phyloP scores from a whole-genome alignment of 1,140 invertebrate genomes.

The Parapsyche elsis region DNA sequence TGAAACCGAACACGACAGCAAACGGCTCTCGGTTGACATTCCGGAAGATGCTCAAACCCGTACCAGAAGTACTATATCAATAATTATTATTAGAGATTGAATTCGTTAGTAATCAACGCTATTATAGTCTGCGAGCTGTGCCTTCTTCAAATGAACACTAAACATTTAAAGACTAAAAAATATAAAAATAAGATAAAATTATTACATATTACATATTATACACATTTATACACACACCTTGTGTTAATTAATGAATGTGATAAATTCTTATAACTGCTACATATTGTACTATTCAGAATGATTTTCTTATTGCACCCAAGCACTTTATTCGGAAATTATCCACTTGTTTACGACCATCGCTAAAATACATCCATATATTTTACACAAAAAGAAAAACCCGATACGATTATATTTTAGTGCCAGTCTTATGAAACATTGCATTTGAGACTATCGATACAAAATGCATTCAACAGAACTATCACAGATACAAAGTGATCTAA shows the following conservation, averaged over 20 bases:
- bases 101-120: not conserved
- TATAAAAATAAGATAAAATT: slow-evolving; percentile 24
- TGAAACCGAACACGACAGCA: no score
- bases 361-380: no score
- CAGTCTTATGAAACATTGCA: not conserved
- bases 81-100: no score
- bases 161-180: not conserved
- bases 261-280: slow-evolving; percentile 30
- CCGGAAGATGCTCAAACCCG: no score
- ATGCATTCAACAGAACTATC: slow-evolving; percentile 24
- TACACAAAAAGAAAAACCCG: no score
- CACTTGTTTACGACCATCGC: no score
- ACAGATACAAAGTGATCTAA: slow-evolving; percentile 43
- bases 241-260: no score
- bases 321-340: slow-evolving; percentile 10
- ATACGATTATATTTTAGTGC: no score
- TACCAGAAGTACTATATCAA: no score
- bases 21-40: no score
- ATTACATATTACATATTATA: not conserved
- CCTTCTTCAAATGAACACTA: not conserved
- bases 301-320: slow-evolving; percentile 46
- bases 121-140: not conserved
- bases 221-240: not conserved
- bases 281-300: slow-evolving; percentile 53
- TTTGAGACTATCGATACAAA: not conserved